These are phyloP conservation scores for Perca fluviatilis DNA, from an alignment of 2,113 vertebrate species.

Conservation along the genomic window DNA sequence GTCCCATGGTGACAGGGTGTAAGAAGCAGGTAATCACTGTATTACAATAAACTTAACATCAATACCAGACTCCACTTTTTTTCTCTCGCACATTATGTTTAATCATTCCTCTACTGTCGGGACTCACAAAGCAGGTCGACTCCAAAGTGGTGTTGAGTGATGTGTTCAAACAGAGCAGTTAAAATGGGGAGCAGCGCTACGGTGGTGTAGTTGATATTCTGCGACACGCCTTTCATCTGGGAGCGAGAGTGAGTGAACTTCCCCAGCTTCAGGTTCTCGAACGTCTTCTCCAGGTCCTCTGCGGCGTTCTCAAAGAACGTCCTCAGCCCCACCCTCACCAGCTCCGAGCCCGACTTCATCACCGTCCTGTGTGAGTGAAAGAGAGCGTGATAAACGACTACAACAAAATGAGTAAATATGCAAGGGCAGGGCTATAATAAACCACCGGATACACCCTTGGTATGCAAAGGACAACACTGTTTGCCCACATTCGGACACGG, in stretches of 20 bases:
- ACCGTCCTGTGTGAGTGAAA: slow-evolving; percentile 88
- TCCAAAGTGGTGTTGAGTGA: slow-evolving; percentile 95
- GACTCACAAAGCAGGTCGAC: slow-evolving; percentile 95
- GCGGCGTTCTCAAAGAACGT: slow-evolving; percentile 98
- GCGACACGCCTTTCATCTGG: slow-evolving; percentile 97
- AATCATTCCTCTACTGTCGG: slow-evolving; percentile 43
- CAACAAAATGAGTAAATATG: slow-evolving; percentile 14
- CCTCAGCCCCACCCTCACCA: slow-evolving; percentile 92
- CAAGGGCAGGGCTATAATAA: slow-evolving; percentile 32
- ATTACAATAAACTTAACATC: background rate
- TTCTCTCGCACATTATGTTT: slow-evolving; percentile 29
- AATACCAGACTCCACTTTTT: background rate
- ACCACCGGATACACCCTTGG: slow-evolving; percentile 22
- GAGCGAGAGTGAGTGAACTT: slow-evolving; percentile 98
- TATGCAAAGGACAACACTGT: slow-evolving; percentile 40
- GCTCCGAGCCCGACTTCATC: slow-evolving; percentile 97
- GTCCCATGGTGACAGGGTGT: background rate
- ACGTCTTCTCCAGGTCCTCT: slow-evolving; percentile 96
- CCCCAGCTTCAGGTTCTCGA: slow-evolving; percentile 96
- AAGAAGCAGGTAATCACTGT: background rate
- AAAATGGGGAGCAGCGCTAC: slow-evolving; percentile 95
- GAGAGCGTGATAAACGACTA: slow-evolving; percentile 15
- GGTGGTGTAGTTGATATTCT: slow-evolving; percentile 99
- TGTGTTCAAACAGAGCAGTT: slow-evolving; percentile 97
- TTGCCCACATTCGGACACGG: slow-evolving; percentile 15